Base-by-base conservation (phyloP, 2,113 vertebrate species). In the Lethenteron reissneri region DNA sequence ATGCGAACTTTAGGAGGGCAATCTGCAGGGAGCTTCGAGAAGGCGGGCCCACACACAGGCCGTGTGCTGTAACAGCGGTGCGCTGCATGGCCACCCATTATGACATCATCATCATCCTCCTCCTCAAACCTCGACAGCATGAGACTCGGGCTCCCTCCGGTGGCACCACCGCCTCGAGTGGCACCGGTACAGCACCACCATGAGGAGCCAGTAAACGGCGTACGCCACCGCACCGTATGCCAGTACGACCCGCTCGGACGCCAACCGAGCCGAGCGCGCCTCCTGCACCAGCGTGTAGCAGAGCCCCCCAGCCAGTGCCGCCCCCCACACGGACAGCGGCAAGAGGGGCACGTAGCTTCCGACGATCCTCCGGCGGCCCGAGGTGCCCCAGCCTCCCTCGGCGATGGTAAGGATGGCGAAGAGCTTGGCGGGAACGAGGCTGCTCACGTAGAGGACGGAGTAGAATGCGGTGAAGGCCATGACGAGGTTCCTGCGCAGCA, bases 381-480 rank as follows among this genome's bases (percentile, higher is more conserved):
- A 92, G 0, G 89, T 92, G 57, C 89, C 89, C 89, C 89, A 92
- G 80, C 82, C 88, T 74, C 85, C 87, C 78, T 85, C 87, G 78
- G 82, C 90, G 81, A 92, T 88, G 72, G 89, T 92, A 58, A 83
- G 56, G 70, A 92, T 84, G 71, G 89, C 86, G 75, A 91, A 88
- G 76, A 88, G 90, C 78, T 90, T 92, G 64, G 87, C 83, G 0
- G 89, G 89, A 73, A 92, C 82, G 58, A 92, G 81, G 72, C 88
- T 88, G 25, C 84, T 81, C 87, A 92, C 88, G 78, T 92, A 92
- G 58, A 92, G 81, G 2, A 80, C 82, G 1, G 88, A 86, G 75
- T 89, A 90, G 11, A 92, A 81, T 0, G 88, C 90, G 79, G 90
- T 85, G 70, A 91, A 88, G 72, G 90, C 74, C 89, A 92, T 90